Evolutionary conservation across 2,888 invertebrate genomes (phyloP).

Genomic region (Hydrotaea diabolus): DNA sequence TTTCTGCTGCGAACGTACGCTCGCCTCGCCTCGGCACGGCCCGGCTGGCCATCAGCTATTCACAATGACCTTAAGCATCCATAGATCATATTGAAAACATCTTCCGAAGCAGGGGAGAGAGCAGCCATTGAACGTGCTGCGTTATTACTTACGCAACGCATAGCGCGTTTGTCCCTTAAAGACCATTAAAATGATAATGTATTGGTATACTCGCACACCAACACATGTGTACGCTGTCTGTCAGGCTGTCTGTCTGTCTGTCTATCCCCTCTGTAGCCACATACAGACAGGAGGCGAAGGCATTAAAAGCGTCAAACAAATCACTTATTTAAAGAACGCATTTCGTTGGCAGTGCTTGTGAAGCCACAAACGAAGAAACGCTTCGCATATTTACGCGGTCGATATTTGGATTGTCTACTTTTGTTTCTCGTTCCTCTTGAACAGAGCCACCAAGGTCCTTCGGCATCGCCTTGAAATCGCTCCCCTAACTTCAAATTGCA

Average conservation of each 20-base stretch:
- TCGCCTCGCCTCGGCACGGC: not conserved
- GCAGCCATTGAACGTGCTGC: slow-evolving; percentile 23
- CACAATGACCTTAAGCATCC: slow-evolving; percentile 61
- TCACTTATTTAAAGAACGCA: slow-evolving; percentile 67
- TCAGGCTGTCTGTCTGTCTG: not conserved
- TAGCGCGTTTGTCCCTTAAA: slow-evolving; percentile 44
- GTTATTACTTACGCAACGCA: slow-evolving; percentile 11
- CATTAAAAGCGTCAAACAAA: slow-evolving; percentile 64
- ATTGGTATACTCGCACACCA: slow-evolving; percentile 33
- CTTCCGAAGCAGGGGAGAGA: not conserved
- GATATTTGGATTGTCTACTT: slow-evolving; percentile 8
- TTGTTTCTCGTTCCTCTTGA: not conserved
- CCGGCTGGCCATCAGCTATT: slow-evolving; percentile 44
- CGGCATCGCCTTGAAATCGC: not conserved
- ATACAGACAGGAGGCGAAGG: slow-evolving; percentile 1
- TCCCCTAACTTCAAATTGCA: slow-evolving; percentile 18
- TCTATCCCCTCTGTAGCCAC: not conserved
- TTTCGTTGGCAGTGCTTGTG: slow-evolving; percentile 33
- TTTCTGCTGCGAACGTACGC: slow-evolving; percentile 27
- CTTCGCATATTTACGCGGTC: slow-evolving; percentile 19
- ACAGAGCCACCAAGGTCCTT: slow-evolving; percentile 29
- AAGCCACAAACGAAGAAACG: slow-evolving; percentile 9
- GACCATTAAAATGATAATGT: slow-evolving; percentile 59
- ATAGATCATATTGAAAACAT: slow-evolving; percentile 61
- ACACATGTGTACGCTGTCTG: no score